These are phyloP conservation scores for Beroe forskalii DNA, from an alignment of 37 sponge, comb jelly and placozoan species.

Conservation along the genomic window DNA sequence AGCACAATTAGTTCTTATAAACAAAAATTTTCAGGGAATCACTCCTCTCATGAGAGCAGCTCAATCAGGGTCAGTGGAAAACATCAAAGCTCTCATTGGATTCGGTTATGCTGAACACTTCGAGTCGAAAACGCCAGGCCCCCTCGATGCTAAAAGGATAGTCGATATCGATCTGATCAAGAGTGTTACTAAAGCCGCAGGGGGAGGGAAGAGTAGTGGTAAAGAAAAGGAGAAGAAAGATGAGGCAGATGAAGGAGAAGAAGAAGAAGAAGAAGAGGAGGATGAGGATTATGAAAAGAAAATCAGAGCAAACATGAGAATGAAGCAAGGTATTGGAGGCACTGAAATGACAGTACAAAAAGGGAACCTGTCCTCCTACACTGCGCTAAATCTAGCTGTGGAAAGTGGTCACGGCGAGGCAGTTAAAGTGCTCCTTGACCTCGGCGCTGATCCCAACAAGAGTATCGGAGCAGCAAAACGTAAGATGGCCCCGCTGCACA, in stretches of 20 bases:
- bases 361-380: background rate
- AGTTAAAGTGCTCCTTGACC: background rate
- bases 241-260: background rate
- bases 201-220: background rate
- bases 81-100: constrained; percentile 52
- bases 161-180: constrained; percentile 36
- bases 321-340: constrained; percentile 5
- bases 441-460: constrained; percentile 58
- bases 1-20: too few species aligned
- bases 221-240: background rate
- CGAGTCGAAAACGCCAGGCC: background rate
- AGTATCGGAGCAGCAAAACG: background rate
- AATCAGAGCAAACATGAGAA: background rate
- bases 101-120: constrained; percentile 46
- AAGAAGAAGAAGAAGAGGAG: constrained; percentile 2
- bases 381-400: constrained; percentile 36
- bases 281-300: background rate
- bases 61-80: constrained; percentile 11
- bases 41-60: constrained; percentile 31
- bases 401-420: constrained; percentile 31
- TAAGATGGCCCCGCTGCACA: constrained; percentile 34
- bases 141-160: background rate
- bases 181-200: constrained; percentile 31
- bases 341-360: constrained; percentile 17
- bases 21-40: constrained; percentile 45